Percentiles rank a stretch among this genome's conserved stretches.
Evolutionary conservation across 1,140 invertebrate species (phyloP).

Genomic region (Tetramorium alpestre): DNA sequence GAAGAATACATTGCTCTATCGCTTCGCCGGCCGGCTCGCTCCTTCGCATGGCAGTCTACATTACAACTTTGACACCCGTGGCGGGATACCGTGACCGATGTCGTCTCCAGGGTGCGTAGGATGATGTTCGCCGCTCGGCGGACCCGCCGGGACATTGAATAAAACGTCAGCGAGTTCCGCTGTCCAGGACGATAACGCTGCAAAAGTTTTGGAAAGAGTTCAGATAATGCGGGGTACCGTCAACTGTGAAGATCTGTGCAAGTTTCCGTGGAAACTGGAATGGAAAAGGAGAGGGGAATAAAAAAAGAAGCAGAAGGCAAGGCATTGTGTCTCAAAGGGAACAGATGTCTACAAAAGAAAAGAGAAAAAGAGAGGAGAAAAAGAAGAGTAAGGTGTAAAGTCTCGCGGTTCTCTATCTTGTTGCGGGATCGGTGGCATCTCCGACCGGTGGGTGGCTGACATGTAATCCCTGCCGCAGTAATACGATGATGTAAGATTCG

Average conservation of each 20-base stretch:
- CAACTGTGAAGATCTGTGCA: background rate
- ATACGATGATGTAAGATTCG: slow-evolving; percentile 25
- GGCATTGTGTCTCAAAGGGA: background rate
- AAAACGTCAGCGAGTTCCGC: background rate
- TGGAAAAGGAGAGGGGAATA: background rate
- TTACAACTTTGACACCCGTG: background rate
- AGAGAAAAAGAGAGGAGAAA: background rate
- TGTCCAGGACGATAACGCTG: background rate
- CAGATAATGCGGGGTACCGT: background rate
- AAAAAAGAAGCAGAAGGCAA: background rate
- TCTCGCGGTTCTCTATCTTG: background rate
- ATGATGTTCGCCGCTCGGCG: background rate
- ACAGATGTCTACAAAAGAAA: background rate
- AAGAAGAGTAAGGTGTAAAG: background rate
- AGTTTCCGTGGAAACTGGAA: background rate
- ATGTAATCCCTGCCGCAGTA: background rate
- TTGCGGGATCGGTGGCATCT: background rate
- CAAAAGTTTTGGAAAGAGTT: background rate
- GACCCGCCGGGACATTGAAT: background rate
- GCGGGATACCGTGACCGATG: background rate
- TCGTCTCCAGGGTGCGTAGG: background rate
- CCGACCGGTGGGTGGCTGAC: background rate
- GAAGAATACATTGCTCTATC: slow-evolving; percentile 38
- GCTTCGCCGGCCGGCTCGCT: background rate
- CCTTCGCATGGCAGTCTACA: slow-evolving; percentile 27